phyloP scores from a whole-genome alignment of 2,113 vertebrate genomes.

The Channa argus region DNA sequence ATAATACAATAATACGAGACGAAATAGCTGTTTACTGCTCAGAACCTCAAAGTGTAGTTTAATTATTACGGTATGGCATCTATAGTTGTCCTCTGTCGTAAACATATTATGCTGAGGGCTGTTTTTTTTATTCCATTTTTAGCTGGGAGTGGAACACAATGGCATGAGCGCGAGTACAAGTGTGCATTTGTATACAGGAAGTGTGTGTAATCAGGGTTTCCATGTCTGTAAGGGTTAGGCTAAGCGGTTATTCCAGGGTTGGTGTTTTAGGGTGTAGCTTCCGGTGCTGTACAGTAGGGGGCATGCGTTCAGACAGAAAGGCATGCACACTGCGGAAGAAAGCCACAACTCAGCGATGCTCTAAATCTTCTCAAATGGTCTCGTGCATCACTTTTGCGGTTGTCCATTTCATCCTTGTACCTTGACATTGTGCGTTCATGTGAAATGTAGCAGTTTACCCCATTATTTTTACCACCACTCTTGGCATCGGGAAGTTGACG shows the following conservation, averaged over 20 bases:
- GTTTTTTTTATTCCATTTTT: neutral
- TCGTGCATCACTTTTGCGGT: slow-evolving; percentile 31
- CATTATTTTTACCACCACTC: neutral
- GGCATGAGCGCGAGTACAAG: slow-evolving; percentile 27
- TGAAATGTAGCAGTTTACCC: neutral
- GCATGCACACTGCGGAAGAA: slow-evolving; percentile 37
- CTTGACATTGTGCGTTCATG: neutral
- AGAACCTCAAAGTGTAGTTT: neutral
- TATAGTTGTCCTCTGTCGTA: neutral
- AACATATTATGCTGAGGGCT: neutral
- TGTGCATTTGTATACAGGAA: slow-evolving; percentile 9
- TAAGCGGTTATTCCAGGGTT: neutral
- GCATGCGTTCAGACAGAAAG: slow-evolving; percentile 46
- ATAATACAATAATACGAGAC: neutral
- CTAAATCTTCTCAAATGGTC: slow-evolving; percentile 11
- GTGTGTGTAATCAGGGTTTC: slow-evolving; percentile 13
- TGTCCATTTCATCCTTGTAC: neutral
- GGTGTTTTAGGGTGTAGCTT: slow-evolving; percentile 10
- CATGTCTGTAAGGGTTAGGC: neutral
- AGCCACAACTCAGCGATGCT: slow-evolving; percentile 20
- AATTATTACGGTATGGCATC: slow-evolving; percentile 5
- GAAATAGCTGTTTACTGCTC: neutral
- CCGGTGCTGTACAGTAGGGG: slow-evolving; percentile 53
- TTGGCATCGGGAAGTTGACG: slow-evolving; percentile 4
- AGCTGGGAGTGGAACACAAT: slow-evolving; percentile 23